Base-by-base conservation (phyloP, 2,888 invertebrate genomes). In the Gymnocheta viridis region DNA sequence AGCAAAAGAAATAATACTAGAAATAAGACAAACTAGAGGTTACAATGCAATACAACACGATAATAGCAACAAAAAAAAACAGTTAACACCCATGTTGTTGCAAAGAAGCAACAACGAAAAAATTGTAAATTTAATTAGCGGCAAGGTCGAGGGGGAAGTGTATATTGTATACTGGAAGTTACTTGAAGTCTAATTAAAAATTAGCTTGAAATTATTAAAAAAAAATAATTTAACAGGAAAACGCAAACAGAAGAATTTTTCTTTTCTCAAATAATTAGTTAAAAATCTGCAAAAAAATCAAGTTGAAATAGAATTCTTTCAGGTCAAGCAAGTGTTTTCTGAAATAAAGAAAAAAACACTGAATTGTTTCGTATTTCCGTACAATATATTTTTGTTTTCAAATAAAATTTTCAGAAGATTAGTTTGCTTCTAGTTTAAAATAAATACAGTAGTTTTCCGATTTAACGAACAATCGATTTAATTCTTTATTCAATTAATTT, bases 61-160 rank as follows among this genome's bases (percentile, higher is more conserved):
- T 2, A 49, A 49, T 35, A 70, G 38, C 47, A 62, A 44, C 24
- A 64, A 54, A 67, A 49, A 64, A 54, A 67, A 49, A 60, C 67
- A 62, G 54, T 79, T 62, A 79, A 35, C 62, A 79, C 78, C 78
- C 44, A 62, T 32, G 70, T 79, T 64, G 44, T 51, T 32, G 66
- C 35, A 32, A 64, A 60, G 58, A 54, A 47, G 17, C 19, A 32
- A 66, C 64, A 78, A 49, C 35, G 73, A 73, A 73, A 69, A 62
- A 35, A 56, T 77, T 17, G 22, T 58, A 77, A 74, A 81, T 76
- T 62, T 62, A 70, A 82, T 82, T 82, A 69, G 44, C 38, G 10
- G 47, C 81, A 69, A 82, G 81, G 81, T 70, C 81, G 74, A 58
- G 58, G 58, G 66, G 74, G 19, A 9, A 12, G 32, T 67, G 17